Percentiles rank a stretch among this genome's conserved stretches.
phyloP scores from a whole-genome alignment of 2,888 invertebrate species.

The Noctua janthe region DNA sequence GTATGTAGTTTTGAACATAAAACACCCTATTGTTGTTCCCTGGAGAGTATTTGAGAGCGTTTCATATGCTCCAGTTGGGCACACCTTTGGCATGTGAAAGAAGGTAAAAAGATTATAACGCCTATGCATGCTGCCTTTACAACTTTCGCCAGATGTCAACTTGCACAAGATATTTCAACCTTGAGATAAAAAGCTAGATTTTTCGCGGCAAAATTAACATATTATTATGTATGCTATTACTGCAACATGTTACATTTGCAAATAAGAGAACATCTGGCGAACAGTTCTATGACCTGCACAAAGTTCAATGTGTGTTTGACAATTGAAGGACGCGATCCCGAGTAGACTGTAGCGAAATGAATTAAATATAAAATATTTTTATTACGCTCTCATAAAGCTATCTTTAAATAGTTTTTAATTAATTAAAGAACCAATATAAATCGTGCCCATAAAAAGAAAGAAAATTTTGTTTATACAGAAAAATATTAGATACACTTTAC shows the following conservation, averaged over 20 bases:
- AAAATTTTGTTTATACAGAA: background rate
- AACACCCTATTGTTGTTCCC: conserved; percentile 83
- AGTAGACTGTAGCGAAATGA: conserved; percentile 23
- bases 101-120: conserved; percentile 68
- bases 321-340: conserved; percentile 53
- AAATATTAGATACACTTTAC: background rate
- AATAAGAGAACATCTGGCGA: conserved; percentile 45
- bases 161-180: conserved; percentile 44
- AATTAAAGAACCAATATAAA: conserved; percentile 17
- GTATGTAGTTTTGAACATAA: conserved; percentile 76
- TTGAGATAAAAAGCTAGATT: conserved; percentile 33
- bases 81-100: conserved; percentile 74
- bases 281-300: conserved; percentile 54
- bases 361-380: conserved; percentile 27
- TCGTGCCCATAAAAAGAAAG: background rate
- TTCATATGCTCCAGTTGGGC: conserved; percentile 80
- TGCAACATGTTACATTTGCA: conserved; percentile 44
- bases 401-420: conserved; percentile 18
- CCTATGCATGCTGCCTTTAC: conserved; percentile 63
- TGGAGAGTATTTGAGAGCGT: conserved; percentile 79
- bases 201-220: conserved; percentile 37
- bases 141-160: conserved; percentile 54
- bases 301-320: conserved; percentile 47
- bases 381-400: conserved; percentile 17
- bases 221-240: conserved; percentile 39